Percentiles rank a stretch among this genome's conserved stretches.
Conservation (phyloP, 2,797 vertebrate species). For the Zalophus californianus region DNA sequence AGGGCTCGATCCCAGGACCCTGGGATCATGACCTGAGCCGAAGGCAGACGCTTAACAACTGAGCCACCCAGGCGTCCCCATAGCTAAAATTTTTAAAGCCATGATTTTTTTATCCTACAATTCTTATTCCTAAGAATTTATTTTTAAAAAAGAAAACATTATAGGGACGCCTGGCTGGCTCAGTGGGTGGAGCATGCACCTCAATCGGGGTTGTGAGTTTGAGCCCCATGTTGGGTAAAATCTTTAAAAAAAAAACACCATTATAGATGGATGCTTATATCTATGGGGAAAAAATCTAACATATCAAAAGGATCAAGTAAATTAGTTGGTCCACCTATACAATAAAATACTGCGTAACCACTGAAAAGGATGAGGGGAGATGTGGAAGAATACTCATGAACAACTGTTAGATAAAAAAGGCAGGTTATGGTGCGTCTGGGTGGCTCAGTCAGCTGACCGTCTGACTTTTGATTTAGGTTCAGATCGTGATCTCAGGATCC, state of each 20-base stretch:
- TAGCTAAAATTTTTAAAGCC: background rate
- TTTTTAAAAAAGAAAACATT: background rate
- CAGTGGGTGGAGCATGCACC: background rate
- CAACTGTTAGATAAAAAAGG: background rate
- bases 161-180: background rate
- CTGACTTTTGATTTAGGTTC: background rate
- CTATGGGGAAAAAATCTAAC: background rate
- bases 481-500: background rate
- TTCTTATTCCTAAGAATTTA: constrained; percentile 8
- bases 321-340: background rate
- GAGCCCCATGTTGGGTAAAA: background rate
- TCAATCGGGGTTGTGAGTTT: background rate
- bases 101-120: background rate
- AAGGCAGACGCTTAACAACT: no score
- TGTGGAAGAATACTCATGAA: background rate
- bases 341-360: background rate
- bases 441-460: background rate
- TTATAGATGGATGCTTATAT: background rate
- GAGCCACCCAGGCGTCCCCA: background rate
- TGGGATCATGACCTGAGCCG: no score
- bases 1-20: no score
- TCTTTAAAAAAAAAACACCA: background rate
- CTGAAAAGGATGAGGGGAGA: background rate
- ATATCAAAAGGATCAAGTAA: constrained; percentile 39
- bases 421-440: background rate